Evolutionary conservation across 2,888 invertebrate genomes (phyloP), one percentile per base, ranked within the genome.

Genomic region (Troides helena): DNA sequence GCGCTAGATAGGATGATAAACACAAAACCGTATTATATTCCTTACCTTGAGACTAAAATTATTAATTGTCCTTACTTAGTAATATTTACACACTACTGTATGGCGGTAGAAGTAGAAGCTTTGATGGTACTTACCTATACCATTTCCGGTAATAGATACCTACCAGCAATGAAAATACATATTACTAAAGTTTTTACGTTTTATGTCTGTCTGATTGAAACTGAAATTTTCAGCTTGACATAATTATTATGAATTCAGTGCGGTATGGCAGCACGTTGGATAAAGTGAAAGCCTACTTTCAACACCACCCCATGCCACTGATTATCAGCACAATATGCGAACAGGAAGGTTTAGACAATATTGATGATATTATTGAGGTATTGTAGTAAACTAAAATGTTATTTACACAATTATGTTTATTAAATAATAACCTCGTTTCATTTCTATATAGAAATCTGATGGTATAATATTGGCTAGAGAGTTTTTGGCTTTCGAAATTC

Each of bases 391-490:
- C 18, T 61, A 39, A 10, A 21, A n/a, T 10, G n/a, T 56, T 56
- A 21, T 56, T 56, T 56, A 56, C 21, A 21, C 56, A 5, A 21
- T 56, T 53, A 2, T 18, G 53, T 18, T 17, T 18, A 46, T 21
- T n/a, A 21, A 21, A 21, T 56, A 56, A 56, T 56, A 21, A 53
- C 18, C n/a, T 14, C 21, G 12, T 8, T n/a, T 21, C 25, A 36
- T 62, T 62, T 62, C 68, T 73, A 75, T 75, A 7, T 72, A 90
- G 90, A 85, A 84, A 77, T 74, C 83, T 1, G 89, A 90, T 62
- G 88, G 85, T 14, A 79, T 90, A 61, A 72, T 89, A 62, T 70
- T 91, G 10, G 77, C 84, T 3, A 80, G 90, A 74, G 88, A 88
- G 71, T 86, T 81, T 76, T 74, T 90, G 7, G 74, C 85, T 7